phyloP scores from a whole-genome alignment of 2,113 vertebrate genomes.

The Ailuropoda melanoleuca region DNA sequence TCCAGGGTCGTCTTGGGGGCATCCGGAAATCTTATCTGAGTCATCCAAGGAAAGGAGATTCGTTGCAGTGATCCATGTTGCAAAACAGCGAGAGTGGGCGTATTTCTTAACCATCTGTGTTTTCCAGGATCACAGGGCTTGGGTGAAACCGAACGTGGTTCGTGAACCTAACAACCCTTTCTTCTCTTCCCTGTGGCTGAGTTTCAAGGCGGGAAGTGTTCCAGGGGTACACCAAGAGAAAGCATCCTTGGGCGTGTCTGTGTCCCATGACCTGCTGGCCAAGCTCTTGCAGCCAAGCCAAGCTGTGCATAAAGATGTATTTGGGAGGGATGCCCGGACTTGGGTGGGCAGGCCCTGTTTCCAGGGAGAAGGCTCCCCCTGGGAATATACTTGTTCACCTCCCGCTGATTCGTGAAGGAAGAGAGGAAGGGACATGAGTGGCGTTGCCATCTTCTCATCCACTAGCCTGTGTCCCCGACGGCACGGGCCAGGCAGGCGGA shows the following conservation, averaged over 20 bases:
- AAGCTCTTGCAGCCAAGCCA: neutral
- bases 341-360: too few relatives aligned
- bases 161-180: rapidly evolving
- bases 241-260: rapidly evolving
- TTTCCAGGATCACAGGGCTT: neutral
- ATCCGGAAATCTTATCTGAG: rapidly evolving
- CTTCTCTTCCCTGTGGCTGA: too few relatives aligned
- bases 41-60: rapidly evolving
- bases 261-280: neutral
- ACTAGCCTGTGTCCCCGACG: neutral
- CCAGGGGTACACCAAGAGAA: rapidly evolving
- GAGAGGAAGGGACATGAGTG: rapidly evolving
- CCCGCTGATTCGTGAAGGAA: rapidly evolving
- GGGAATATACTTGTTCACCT: too few relatives aligned
- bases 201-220: rapidly evolving
- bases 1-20: neutral
- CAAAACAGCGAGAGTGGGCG: too few relatives aligned
- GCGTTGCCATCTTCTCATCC: rapidly evolving
- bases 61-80: too few relatives aligned
- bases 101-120: neutral
- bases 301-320: rapidly evolving
- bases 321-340: rapidly evolving
- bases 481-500: rapidly evolving
- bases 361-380: neutral
- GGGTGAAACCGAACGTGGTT: too few relatives aligned